A percentile compares a stretch with the other conserved stretches of the same genome.
These are phyloP conservation scores for Ptychochromis oligacanthus DNA, from an alignment of 2,113 vertebrate genomes.

Conservation along the genomic window DNA sequence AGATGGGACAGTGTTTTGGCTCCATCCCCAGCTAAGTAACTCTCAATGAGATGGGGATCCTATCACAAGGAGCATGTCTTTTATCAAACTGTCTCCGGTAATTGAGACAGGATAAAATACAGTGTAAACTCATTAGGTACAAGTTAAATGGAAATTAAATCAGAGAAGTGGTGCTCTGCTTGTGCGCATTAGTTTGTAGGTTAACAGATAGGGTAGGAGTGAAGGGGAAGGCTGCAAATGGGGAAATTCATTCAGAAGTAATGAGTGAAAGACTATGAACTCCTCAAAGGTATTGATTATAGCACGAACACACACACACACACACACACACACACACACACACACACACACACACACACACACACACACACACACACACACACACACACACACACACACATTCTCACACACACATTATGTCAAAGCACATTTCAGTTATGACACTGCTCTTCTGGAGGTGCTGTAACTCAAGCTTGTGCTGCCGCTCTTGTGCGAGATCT, in stretches of 20 bases:
- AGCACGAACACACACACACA: background rate
- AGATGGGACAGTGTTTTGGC: constrained; percentile 33
- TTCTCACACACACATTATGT: constrained; percentile 20
- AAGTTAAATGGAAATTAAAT: constrained; percentile 50
- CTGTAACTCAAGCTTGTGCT: constrained; percentile 85
- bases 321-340: background rate
- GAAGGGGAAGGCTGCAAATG: background rate
- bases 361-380: background rate
- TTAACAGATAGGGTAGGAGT: constrained; percentile 10
- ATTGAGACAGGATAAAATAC: constrained; percentile 53
- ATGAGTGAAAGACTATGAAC: constrained; percentile 45
- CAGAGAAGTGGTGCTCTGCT: constrained; percentile 20
- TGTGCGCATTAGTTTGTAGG: constrained; percentile 23
- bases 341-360: background rate
- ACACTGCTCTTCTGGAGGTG: constrained; percentile 82
- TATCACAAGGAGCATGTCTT: constrained; percentile 46
- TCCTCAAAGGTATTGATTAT: constrained; percentile 33
- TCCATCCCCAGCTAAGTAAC: constrained; percentile 23
- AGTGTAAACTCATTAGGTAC: constrained; percentile 46
- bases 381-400: background rate
- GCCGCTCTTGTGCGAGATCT: constrained; percentile 86
- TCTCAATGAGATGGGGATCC: constrained; percentile 18
- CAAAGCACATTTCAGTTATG: constrained; percentile 54
- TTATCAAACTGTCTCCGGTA: constrained; percentile 50
- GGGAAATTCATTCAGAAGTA: constrained; percentile 47